phyloP scores from a whole-genome alignment of 2,888 invertebrate genomes.

The Coleophora deauratella region DNA sequence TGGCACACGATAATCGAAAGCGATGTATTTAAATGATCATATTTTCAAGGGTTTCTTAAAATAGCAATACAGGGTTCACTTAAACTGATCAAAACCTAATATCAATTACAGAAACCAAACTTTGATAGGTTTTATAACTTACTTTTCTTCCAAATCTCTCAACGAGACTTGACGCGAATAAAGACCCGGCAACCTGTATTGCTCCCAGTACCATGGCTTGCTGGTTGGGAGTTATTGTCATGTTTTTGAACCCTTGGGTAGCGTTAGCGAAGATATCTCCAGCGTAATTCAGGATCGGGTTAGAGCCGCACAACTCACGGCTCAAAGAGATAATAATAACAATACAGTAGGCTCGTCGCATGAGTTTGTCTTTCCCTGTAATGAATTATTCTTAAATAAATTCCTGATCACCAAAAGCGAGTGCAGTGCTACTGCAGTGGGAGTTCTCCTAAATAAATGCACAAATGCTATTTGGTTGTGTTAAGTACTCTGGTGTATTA shows the following conservation, averaged over 20 bases:
- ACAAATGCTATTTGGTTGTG: too few species aligned
- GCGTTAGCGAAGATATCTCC: slow-evolving; percentile 52
- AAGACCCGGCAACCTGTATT: slow-evolving; percentile 51
- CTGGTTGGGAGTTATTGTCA: slow-evolving; percentile 46
- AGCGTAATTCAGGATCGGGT: slow-evolving; percentile 57
- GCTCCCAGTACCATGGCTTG: slow-evolving; percentile 60
- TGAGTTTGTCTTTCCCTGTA: slow-evolving; percentile 9
- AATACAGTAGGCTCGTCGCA: slow-evolving; percentile 40
- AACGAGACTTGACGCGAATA: slow-evolving; percentile 44
- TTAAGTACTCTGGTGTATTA: too few species aligned
- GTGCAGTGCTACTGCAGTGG: too few species aligned
- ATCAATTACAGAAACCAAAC: neutral
- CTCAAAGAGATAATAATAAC: slow-evolving; percentile 39
- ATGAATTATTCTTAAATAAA: too few species aligned
- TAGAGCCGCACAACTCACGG: slow-evolving; percentile 52
- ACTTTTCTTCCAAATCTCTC: slow-evolving; percentile 59
- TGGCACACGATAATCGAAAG: neutral
- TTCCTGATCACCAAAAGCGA: too few species aligned
- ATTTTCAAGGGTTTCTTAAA: neutral
- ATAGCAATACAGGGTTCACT: neutral
- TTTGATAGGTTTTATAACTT: too few species aligned
- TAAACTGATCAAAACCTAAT: neutral
- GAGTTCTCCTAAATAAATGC: too few species aligned
- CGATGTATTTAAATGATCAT: neutral
- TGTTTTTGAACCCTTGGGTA: slow-evolving; percentile 30